Percentiles rank a stretch among this genome's conserved stretches.
These are phyloP conservation scores for Chelon auratus DNA, from an alignment of 2,797 vertebrate species.

Conservation along the genomic window DNA sequence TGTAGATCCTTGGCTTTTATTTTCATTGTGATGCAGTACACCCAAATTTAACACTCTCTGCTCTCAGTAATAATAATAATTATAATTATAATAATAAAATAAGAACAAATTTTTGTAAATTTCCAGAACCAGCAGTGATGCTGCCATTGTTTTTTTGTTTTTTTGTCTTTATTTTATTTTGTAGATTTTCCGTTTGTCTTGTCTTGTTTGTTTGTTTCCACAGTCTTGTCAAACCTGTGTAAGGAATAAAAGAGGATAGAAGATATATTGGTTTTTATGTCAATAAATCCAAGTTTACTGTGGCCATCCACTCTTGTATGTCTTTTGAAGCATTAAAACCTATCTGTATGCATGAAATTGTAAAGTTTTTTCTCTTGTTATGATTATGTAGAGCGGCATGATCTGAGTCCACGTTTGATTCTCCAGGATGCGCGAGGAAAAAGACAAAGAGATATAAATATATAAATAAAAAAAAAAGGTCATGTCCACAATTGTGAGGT, in stretches of 20 bases:
- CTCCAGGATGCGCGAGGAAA: slow-evolving; percentile 64
- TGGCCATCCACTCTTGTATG: slow-evolving; percentile 91
- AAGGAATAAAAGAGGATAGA: slow-evolving; percentile 88
- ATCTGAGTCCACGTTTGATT: slow-evolving; percentile 68
- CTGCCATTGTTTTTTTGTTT: slow-evolving; percentile 78
- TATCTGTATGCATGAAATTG: slow-evolving; percentile 91
- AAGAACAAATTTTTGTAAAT: slow-evolving; percentile 79
- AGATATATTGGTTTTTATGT: slow-evolving; percentile 89
- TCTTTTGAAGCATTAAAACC: slow-evolving; percentile 91
- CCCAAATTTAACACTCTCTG: slow-evolving; percentile 76
- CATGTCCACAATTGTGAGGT: slow-evolving; percentile 83
- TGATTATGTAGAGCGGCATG: slow-evolving; percentile 72
- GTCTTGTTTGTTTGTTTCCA: slow-evolving; percentile 83
- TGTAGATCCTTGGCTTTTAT: slow-evolving; percentile 73
- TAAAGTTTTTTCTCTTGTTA: slow-evolving; percentile 86
- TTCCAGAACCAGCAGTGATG: slow-evolving; percentile 80
- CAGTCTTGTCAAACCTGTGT: slow-evolving; percentile 93
- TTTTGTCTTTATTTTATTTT: slow-evolving; percentile 76
- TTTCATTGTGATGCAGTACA: slow-evolving; percentile 73
- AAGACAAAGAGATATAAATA: slow-evolving; percentile 47
- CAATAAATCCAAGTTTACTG: slow-evolving; percentile 97
- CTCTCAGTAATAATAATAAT: slow-evolving; percentile 58
- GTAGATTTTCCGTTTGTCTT: slow-evolving; percentile 79
- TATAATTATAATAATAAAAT: background rate
- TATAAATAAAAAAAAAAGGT: slow-evolving; percentile 46